Percentiles rank a stretch among this genome's conserved stretches.
Conservation (phyloP, 2,797 vertebrate species). For the Bufotes viridis region DNA sequence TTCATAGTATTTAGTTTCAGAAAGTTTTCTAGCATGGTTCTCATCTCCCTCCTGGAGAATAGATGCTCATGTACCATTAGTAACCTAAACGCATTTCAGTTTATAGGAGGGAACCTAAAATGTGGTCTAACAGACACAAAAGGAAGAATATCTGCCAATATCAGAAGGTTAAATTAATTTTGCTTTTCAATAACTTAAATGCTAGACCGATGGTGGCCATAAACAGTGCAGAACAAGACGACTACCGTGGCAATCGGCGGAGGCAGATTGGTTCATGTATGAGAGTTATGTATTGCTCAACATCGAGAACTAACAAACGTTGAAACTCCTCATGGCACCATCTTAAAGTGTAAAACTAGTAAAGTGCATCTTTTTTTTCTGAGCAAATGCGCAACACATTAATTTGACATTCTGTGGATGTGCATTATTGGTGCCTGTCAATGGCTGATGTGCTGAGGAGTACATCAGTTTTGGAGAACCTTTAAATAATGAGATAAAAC, state of each 20-base stretch:
- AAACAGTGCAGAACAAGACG: background rate
- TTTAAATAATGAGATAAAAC: background rate
- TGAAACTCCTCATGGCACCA: background rate
- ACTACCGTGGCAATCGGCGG: background rate
- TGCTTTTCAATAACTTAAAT: background rate
- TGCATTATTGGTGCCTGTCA: background rate
- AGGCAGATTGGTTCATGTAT: background rate
- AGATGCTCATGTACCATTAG: background rate
- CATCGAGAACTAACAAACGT: constrained; percentile 8
- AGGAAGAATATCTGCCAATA: background rate
- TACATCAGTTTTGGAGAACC: background rate
- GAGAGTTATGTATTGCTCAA: background rate
- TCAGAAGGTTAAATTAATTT: background rate
- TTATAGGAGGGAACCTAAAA: background rate
- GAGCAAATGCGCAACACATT: background rate
- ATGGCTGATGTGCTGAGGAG: background rate
- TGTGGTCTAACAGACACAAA: background rate
- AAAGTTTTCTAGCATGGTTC: background rate
- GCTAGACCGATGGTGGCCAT: background rate
- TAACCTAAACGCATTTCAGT: background rate
- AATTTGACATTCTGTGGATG: background rate
- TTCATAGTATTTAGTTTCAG: background rate
- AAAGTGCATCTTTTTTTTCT: constrained; percentile 59
- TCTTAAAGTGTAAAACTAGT: background rate
- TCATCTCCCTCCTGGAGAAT: background rate